A percentile compares a stretch with the other conserved stretches of the same genome.
These are phyloP conservation scores for Ceyx cyanopectus DNA, from an alignment of 2,113 vertebrate species.

Conservation along the genomic window DNA sequence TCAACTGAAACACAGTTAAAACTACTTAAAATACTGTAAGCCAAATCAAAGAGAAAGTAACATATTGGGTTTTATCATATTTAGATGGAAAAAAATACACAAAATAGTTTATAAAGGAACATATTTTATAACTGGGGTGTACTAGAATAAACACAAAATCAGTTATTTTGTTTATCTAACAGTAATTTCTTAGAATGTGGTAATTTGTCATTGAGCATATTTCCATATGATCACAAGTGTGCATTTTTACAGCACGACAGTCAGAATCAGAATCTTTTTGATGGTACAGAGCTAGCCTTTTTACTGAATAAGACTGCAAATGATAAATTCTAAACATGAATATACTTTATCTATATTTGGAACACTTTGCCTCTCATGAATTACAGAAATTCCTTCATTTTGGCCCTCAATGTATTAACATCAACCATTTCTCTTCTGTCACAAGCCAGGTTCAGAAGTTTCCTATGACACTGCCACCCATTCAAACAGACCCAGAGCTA, in stretches of 20 bases:
- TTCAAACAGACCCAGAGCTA: neutral
- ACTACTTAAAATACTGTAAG: neutral
- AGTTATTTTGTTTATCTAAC: neutral
- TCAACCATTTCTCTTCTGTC: neutral
- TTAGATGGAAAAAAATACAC: neutral
- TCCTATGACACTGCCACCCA: neutral
- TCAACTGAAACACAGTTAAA: neutral
- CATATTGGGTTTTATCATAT: neutral
- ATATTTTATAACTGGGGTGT: neutral
- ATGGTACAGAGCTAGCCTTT: slow-evolving; percentile 7
- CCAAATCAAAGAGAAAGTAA: slow-evolving; percentile 24
- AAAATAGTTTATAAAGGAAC: neutral
- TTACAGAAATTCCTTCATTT: neutral
- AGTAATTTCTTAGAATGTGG: neutral
- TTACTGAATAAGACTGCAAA: neutral
- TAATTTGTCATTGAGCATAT: neutral
- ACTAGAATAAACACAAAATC: neutral
- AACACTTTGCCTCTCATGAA: neutral
- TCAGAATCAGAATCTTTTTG: neutral
- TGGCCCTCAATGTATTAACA: neutral
- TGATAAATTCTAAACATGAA: slow-evolving; percentile 13
- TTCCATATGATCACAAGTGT: neutral
- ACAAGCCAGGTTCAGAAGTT: neutral
- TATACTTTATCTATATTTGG: neutral
- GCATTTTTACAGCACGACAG: neutral